These are phyloP conservation scores for Rhagoletis pomonella DNA, from an alignment of 1,140 invertebrate species.

Conservation along the genomic window DNA sequence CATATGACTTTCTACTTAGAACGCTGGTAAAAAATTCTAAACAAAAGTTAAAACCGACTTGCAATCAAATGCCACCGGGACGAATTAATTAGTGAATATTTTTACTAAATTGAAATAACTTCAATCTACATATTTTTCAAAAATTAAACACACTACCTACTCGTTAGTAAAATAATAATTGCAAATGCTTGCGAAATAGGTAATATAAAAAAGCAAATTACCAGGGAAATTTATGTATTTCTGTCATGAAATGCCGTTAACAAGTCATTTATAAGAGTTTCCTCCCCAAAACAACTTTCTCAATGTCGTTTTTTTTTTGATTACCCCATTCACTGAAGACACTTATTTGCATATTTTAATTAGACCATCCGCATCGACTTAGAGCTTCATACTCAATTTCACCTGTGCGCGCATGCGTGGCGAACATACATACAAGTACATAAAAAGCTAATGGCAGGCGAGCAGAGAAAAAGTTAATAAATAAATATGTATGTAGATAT, in stretches of 20 bases:
- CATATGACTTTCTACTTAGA: too few species aligned
- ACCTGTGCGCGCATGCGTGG: slow-evolving; percentile 32
- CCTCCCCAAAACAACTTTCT: slow-evolving; percentile 29
- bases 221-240: slow-evolving; percentile 24
- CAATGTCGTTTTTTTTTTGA: not conserved
- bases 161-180: too few species aligned
- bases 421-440: not conserved
- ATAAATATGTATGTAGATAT: not conserved
- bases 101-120: too few species aligned
- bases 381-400: not conserved
- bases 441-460: not conserved
- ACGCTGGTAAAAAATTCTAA: too few species aligned
- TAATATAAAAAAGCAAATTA: not conserved
- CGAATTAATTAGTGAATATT: too few species aligned
- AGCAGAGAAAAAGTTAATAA: not conserved
- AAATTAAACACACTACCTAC: too few species aligned
- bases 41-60: too few species aligned
- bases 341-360: slow-evolving; percentile 48
- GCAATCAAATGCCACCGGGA: too few species aligned
- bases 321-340: not conserved
- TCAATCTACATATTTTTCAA: too few species aligned
- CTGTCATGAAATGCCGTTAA: slow-evolving; percentile 31
- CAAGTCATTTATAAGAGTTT: slow-evolving; percentile 2
- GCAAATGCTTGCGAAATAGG: too few species aligned
- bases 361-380: not conserved